Evolutionary conservation across 2,113 vertebrate genomes (phyloP).

Genomic region (Neogale vison): DNA sequence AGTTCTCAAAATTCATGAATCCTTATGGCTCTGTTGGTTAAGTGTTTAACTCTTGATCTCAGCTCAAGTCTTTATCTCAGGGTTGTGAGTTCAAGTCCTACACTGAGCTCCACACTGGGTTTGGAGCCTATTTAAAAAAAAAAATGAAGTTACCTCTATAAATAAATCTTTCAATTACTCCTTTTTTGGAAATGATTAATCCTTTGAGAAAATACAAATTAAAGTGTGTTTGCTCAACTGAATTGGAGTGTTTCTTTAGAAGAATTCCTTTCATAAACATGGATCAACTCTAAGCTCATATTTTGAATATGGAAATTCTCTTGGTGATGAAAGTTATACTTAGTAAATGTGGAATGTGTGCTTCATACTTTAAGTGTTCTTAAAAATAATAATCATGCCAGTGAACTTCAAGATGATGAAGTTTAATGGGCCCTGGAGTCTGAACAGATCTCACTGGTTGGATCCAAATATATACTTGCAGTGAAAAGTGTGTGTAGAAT

Average conservation of each 20-base stretch:
- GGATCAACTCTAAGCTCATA: constrained; percentile 72
- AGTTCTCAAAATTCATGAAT: not conserved
- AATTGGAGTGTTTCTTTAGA: constrained; percentile 71
- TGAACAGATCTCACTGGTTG: constrained; percentile 75
- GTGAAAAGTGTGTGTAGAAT: constrained; percentile 59
- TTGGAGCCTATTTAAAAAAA: not conserved
- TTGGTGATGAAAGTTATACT: constrained; percentile 80
- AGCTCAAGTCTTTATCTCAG: not conserved
- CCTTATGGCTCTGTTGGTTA: not conserved
- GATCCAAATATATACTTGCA: constrained; percentile 66
- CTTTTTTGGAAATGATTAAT: constrained; percentile 73
- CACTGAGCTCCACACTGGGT: not conserved
- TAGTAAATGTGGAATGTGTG: constrained; percentile 79
- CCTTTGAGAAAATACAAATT: constrained; percentile 76
- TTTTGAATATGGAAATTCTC: constrained; percentile 80
- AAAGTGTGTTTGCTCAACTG: constrained; percentile 67
- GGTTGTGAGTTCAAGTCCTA: not conserved
- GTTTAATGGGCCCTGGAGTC: constrained; percentile 78
- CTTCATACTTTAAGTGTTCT: constrained; percentile 77
- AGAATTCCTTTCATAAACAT: constrained; percentile 76
- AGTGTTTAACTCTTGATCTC: not conserved
- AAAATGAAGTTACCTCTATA: constrained; percentile 67
- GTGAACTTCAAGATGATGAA: constrained; percentile 81
- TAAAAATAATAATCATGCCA: constrained; percentile 76
- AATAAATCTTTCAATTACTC: constrained; percentile 71